Conservation (phyloP, 2,888 invertebrate species). For the Argyresthia goedartella region DNA sequence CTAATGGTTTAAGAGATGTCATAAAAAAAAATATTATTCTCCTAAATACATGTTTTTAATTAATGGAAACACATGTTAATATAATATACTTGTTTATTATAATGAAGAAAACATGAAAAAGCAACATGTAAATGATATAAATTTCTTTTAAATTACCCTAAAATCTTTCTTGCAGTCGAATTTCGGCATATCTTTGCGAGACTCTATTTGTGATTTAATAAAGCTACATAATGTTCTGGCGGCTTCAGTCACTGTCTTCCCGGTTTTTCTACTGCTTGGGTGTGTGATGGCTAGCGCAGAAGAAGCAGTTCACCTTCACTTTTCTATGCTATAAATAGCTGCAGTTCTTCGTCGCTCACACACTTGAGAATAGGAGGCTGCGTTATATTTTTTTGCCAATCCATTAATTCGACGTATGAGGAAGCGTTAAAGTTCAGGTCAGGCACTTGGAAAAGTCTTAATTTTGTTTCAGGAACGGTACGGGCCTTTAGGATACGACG, state of each 20-base stretch:
- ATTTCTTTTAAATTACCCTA: no score
- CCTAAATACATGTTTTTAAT: no score
- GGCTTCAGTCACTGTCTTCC: conserved; percentile 14
- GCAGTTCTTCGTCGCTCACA: conserved; percentile 8
- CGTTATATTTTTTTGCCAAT: conserved; percentile 11
- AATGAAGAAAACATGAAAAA: no score
- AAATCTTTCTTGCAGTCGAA: no score
- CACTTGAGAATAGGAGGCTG: conserved; percentile 8
- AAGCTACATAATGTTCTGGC: conserved; percentile 7
- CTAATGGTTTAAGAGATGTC: no score
- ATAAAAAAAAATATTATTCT: no score
- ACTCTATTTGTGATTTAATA: conserved; percentile 13
- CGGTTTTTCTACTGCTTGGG: conserved; percentile 15
- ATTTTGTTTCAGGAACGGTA: background rate
- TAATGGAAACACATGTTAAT: no score
- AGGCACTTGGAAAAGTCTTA: conserved; percentile 14
- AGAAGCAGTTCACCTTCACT: no score
- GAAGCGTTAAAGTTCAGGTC: conserved; percentile 14
- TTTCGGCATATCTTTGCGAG: no score
- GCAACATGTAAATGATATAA: no score
- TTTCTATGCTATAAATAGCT: conserved; percentile 1
- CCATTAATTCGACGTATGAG: conserved; percentile 10
- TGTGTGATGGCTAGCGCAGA: conserved; percentile 14
- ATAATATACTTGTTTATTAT: no score
- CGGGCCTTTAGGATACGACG: conserved; percentile 18